These are phyloP conservation scores for Antrozous pallidus DNA, from an alignment of 2,797 vertebrate species.

Conservation along the genomic window DNA sequence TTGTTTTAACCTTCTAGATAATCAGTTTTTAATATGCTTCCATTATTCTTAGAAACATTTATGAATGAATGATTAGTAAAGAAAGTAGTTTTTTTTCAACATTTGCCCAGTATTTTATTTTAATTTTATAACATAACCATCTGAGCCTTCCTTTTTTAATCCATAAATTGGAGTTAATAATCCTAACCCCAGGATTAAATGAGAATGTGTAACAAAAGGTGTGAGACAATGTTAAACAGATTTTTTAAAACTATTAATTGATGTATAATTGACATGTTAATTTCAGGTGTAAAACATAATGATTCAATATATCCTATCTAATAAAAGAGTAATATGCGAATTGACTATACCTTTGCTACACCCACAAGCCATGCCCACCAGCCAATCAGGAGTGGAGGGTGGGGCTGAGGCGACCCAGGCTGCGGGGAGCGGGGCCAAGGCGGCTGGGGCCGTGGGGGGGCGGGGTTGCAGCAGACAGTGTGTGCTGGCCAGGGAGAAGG, in stretches of 20 bases:
- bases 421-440: no score
- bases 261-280: neutral
- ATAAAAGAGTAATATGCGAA: no score
- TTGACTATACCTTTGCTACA: no score
- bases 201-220: neutral
- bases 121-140: neutral
- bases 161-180: neutral
- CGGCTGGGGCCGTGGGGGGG: no score
- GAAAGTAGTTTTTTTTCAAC: neutral
- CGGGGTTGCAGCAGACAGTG: no score
- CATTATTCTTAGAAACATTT: neutral
- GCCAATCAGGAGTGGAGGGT: no score
- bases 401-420: no score
- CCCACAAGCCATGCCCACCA: no score
- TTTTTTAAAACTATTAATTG: neutral
- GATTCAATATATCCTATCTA: neutral
- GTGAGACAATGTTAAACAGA: neutral
- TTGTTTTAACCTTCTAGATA: neutral
- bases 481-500: no score
- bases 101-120: neutral
- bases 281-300: neutral
- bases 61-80: neutral
- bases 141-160: neutral
- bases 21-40: neutral
- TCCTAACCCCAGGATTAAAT: neutral